Conservation (phyloP, 2,797 vertebrate species). For the Microctenopoma steveboyesi region DNA sequence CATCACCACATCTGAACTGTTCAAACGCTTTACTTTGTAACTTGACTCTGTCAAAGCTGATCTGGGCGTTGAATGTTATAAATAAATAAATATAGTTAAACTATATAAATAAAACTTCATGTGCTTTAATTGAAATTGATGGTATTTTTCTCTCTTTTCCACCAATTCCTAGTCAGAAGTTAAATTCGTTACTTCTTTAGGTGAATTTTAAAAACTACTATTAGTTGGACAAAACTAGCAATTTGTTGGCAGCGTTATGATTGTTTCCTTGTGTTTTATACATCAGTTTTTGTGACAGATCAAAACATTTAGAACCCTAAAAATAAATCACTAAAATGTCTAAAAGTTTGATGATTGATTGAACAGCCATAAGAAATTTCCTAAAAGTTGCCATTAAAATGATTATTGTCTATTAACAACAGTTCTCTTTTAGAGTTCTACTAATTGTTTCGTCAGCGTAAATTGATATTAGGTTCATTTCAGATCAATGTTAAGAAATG, state of each 20-base stretch:
- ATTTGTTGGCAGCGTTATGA: neutral
- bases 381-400: slow-evolving; percentile 6
- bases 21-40: slow-evolving; percentile 56
- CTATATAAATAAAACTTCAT: neutral
- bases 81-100: neutral
- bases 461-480: slow-evolving; percentile 46
- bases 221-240: neutral
- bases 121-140: neutral
- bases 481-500: slow-evolving; percentile 34
- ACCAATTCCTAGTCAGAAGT: neutral
- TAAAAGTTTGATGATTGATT: neutral
- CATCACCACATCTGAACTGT: slow-evolving; percentile 43
- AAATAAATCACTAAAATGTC: neutral
- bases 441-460: slow-evolving; percentile 47
- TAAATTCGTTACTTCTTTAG: neutral
- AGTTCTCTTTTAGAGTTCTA: slow-evolving; percentile 21
- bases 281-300: neutral
- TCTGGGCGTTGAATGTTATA: slow-evolving; percentile 12
- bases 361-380: slow-evolving; percentile 9
- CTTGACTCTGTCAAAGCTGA: slow-evolving; percentile 42
- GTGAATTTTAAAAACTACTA: neutral
- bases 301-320: neutral
- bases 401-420: slow-evolving; percentile 37
- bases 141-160: neutral
- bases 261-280: neutral